Conservation (phyloP, 1,140 invertebrate species). For the Achatina immaculata region DNA sequence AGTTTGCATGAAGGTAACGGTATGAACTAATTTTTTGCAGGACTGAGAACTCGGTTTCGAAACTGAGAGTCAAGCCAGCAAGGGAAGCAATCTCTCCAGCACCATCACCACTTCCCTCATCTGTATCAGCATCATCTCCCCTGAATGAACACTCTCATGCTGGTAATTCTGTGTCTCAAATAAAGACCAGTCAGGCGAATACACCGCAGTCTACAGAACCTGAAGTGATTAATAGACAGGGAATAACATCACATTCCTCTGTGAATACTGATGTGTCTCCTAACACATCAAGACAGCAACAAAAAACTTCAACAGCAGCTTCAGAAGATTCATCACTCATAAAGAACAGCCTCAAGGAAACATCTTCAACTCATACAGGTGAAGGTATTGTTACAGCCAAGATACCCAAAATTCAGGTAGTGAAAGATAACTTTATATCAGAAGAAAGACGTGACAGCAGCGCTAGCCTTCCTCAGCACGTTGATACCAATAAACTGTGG, state of each 20-base stretch:
- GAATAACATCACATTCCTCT: not conserved
- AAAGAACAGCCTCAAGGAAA: not conserved
- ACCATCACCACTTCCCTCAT: not conserved
- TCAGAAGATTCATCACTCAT: not conserved
- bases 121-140: not conserved
- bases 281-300: not conserved
- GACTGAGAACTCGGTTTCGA: not conserved
- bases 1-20: no score
- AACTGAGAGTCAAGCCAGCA: not conserved
- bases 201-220: not conserved
- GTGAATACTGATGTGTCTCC: not conserved
- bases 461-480: not conserved
- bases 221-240: not conserved
- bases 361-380: not conserved
- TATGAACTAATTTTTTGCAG: no score
- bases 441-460: not conserved
- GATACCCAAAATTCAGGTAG: not conserved
- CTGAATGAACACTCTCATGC: not conserved
- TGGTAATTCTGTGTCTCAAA: not conserved
- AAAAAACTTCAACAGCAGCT: not conserved
- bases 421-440: not conserved
- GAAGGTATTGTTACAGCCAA: not conserved
- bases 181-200: not conserved
- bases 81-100: not conserved
- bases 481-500: conserved; percentile 17